Base-by-base conservation (phyloP, 1,140 invertebrate species). In the Drosophila yakuba region DNA sequence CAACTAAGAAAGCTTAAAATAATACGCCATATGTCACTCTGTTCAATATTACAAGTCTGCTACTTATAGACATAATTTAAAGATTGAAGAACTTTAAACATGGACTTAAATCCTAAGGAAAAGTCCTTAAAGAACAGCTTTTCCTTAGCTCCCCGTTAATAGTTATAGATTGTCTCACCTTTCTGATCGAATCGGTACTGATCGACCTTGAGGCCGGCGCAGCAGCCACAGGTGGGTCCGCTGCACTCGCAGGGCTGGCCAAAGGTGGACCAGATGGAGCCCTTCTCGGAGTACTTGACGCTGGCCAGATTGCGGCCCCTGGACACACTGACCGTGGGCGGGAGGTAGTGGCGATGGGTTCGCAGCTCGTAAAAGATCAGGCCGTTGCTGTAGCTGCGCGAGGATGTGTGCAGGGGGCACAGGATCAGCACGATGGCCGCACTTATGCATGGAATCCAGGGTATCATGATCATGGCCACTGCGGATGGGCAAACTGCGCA, bases 191-290 rank as follows among this genome's bases (percentile, higher is more conserved):
- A 91, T 41, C 58, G 79, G 55, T 86, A 91, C 32, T 90, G 86
- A 61, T 85, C 77, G 14, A 91, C 84, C 61, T 91, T 91, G 45
- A 91, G 62, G 0, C 90, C 90, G 3, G 84, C 90, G 52, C 90
- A 91, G 74, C 90, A 91, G 12, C 86, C 90, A 17, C 90, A 91
- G 1, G 69, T 32, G 1, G 67, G 48, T 3, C 75, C 85, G 15
- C 25, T 45, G 58, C 90, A 91, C 10, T 78, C 75, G 45, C 90
- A 91, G 15, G 90, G 90, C 68, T 91, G 84, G 0, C 90, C 90
- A n/a, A 91, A 91, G 8, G 90, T 91, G 1, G 89, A 91, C 84
- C 89, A 91, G 14, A 91, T 91, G 12, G 90, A 91, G 14, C 85
- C 90, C 69, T 90, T 90, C 20, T 77, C 76, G 32, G 90, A 90